Conservation (phyloP, 2,888 invertebrate species). For the Nemotelus nigrinus region DNA sequence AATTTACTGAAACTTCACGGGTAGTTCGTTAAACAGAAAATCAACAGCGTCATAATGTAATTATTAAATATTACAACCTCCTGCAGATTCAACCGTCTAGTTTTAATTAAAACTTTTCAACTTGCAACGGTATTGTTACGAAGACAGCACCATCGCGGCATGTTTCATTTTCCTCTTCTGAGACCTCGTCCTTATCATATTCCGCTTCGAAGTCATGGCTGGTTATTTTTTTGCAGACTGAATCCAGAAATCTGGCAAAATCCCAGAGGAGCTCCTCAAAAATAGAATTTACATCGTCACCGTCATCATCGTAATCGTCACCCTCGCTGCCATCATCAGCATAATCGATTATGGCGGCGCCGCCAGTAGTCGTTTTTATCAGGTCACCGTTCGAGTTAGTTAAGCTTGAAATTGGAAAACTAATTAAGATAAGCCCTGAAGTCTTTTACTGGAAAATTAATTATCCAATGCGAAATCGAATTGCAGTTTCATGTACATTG, state of each 20-base stretch:
- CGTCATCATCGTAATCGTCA: not conserved
- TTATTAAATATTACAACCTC: too few species aligned
- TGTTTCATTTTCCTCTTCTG: too few species aligned
- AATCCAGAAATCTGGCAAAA: too few species aligned
- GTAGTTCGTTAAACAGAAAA: too few species aligned
- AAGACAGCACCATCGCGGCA: not conserved
- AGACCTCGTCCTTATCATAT: too few species aligned
- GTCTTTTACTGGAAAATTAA: constrained; percentile 18
- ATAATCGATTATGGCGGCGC: constrained; percentile 1
- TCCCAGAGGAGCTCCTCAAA: too few species aligned
- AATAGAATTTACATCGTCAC: too few species aligned
- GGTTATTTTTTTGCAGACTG: too few species aligned
- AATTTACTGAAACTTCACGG: too few species aligned
- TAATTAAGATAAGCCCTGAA: constrained; percentile 22
- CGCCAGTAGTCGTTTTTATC: not conserved
- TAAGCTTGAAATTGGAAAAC: constrained; percentile 33
- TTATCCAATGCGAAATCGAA: constrained; percentile 20
- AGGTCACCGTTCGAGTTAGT: not conserved
- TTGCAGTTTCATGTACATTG: not conserved
- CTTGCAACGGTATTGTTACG: not conserved
- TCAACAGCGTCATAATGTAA: too few species aligned
- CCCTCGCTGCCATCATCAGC: not conserved
- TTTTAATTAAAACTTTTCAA: constrained; percentile 5
- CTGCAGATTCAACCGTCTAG: not conserved
- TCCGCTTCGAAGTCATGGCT: too few species aligned